Percentiles rank a stretch among this genome's conserved stretches.
Conservation (phyloP, 1,140 invertebrate genomes). For the Nomia melanderi region DNA sequence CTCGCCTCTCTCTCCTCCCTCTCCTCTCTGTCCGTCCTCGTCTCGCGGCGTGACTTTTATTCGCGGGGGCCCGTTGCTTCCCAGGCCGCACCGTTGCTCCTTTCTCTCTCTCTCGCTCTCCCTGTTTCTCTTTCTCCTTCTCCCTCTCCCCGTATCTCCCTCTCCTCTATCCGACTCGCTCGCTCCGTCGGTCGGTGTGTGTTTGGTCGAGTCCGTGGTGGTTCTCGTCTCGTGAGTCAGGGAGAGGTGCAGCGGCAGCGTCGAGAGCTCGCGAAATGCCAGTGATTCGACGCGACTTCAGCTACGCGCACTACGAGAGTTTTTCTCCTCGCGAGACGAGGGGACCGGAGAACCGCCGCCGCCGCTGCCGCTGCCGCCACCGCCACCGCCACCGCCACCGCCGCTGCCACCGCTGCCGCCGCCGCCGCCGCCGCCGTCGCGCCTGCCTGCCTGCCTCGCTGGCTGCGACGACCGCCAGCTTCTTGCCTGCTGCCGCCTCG, state of each 20-base stretch:
- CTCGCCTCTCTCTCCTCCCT: conserved; percentile 23
- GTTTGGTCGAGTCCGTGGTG: conserved; percentile 30
- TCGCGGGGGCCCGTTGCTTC: conserved; percentile 69
- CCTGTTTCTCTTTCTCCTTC: neutral
- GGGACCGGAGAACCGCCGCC: neutral
- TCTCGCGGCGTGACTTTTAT: conserved; percentile 70
- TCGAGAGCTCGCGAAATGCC: conserved; percentile 64
- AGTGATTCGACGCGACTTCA: conserved; percentile 67
- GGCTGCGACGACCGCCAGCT: no score
- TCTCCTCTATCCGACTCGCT: no score
- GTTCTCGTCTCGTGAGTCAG: conserved; percentile 41
- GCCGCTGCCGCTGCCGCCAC: no score
- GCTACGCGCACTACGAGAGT: conserved; percentile 54
- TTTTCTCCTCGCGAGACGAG: conserved; percentile 41
- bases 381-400: no score
- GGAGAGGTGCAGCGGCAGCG: conserved; percentile 51
- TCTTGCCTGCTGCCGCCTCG: no score
- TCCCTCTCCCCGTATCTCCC: no score
- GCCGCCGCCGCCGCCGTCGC: no score
- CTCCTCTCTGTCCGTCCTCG: neutral
- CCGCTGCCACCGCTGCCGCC: no score
- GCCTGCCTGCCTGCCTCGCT: conserved; percentile 4
- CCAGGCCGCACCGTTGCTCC: conserved; percentile 27
- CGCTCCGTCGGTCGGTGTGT: neutral
- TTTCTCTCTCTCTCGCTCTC: neutral